phyloP scores from a whole-genome alignment of 1,140 invertebrate species.

The Rhynchophorus ferrugineus region DNA sequence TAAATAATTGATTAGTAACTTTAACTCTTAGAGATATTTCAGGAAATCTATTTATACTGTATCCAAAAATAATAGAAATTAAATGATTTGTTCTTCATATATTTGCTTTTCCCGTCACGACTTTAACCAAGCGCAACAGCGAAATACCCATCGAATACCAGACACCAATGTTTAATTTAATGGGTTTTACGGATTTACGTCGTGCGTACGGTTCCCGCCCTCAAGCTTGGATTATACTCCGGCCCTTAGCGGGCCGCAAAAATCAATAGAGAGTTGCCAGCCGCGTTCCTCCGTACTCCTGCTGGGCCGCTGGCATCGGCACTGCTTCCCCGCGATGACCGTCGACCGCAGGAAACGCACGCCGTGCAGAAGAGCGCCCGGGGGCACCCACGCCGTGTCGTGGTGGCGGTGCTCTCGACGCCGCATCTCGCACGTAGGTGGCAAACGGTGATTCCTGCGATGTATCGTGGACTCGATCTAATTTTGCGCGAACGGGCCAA shows the following conservation, averaged over 20 bases:
- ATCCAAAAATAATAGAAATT: no score
- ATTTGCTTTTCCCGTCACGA: no score
- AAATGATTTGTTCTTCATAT: no score
- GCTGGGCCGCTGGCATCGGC: neutral
- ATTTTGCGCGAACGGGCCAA: no score
- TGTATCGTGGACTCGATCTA: no score
- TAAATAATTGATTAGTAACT: no score
- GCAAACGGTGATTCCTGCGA: no score
- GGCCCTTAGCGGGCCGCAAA: constrained; percentile 7
- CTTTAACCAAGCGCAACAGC: no score
- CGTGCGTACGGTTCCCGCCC: neutral
- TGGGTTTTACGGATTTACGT: neutral
- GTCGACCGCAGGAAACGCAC: constrained; percentile 2
- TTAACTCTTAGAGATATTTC: no score
- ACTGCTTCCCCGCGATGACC: neutral
- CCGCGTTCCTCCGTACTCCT: constrained; percentile 5
- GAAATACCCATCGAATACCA: no score
- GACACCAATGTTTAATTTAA: neutral
- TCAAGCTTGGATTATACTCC: neutral
- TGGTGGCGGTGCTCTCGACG: neutral
- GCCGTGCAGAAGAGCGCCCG: neutral
- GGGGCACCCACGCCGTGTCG: neutral
- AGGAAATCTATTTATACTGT: no score
- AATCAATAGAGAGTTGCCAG: constrained; percentile 10
- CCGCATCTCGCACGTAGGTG: no score